A percentile compares a stretch with the other conserved stretches of the same genome.
These are phyloP conservation scores for Octonoba sinensis DNA, from an alignment of 2,888 invertebrate species.

Conservation along the genomic window DNA sequence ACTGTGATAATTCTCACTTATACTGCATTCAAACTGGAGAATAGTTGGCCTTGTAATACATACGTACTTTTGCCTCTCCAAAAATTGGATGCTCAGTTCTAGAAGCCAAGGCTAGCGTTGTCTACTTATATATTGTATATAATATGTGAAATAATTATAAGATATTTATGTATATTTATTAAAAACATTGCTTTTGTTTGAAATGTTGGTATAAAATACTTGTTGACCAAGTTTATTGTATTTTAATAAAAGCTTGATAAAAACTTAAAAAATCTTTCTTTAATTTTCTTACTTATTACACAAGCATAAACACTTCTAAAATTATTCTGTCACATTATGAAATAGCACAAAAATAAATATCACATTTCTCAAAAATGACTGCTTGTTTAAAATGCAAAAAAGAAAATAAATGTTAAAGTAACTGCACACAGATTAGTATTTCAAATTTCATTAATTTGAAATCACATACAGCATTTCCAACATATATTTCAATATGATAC, in stretches of 20 bases:
- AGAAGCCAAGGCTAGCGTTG: slow-evolving; percentile 30
- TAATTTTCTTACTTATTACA: background rate
- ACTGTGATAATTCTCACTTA: slow-evolving; percentile 56
- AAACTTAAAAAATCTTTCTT: background rate
- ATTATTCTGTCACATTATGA: background rate
- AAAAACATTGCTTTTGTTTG: slow-evolving; percentile 53
- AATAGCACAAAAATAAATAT: too few relatives aligned
- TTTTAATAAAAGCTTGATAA: slow-evolving; percentile 58
- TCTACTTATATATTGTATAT: slow-evolving; percentile 59
- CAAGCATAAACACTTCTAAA: background rate
- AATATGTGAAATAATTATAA: slow-evolving; percentile 53
- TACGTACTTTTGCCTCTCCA: slow-evolving; percentile 51
- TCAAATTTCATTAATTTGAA: too few relatives aligned
- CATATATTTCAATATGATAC: too few relatives aligned
- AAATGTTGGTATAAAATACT: slow-evolving; percentile 64
- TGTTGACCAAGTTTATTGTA: slow-evolving; percentile 64
- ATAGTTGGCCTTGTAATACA: slow-evolving; percentile 15
- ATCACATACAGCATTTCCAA: too few relatives aligned
- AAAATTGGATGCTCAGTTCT: slow-evolving; percentile 18
- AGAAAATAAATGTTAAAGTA: too few relatives aligned
- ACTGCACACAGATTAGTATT: too few relatives aligned
- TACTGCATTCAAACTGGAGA: slow-evolving; percentile 33
- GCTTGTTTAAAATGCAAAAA: too few relatives aligned
- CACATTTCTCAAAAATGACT: too few relatives aligned
- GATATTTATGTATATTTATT: slow-evolving; percentile 64